Base-by-base conservation (phyloP, 2,797 vertebrate genomes). In the Numenius phaeopus region DNA sequence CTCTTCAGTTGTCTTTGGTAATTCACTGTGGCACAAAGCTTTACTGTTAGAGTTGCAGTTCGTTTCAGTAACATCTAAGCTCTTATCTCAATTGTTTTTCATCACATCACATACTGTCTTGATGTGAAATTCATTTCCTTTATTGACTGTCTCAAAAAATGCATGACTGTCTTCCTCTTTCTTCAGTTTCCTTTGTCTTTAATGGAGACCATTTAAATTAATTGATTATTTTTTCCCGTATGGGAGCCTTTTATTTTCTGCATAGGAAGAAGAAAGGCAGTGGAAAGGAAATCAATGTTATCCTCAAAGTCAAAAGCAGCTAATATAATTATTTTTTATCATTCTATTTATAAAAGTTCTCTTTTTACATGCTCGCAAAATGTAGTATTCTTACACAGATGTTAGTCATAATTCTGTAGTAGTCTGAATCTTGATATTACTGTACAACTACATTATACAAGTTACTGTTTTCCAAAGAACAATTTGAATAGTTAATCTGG, bases 201-300 rank as follows among this genome's bases (percentile, higher is more conserved):
- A 93, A 62, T 77, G 42, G 26, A 72, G 57, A 69, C 26, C 7
- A 26, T 83, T 92, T 83, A 61, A 93, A 84, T 89, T 79, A 88
- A 82, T 32, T 67, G 9, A 62, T 90, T 70, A 65, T 87, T 93
- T 89, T 44, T 92, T 87, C 16, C 27, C 17, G 40, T 67, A 34
- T 73, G 40, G 27, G 80, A 59, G 19, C n/a, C 40, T 85, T 91
- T 89, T 80, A 32, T 90, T 93, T 87, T 83, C 58, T 95, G 17
- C 7, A 23, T 26, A 66, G 59, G 40, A 72, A 18, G 55, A 88
- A 87, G 55, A 88, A 87, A 61, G 61, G 47, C 32, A 49, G 24
- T 65, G 39, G 44, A 94, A 82, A 55, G 42, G 46, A 83, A 42
- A 79, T 96, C 64, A 89, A 54, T 86, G 67, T 87, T 88, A 77